Conservation (phyloP, 2,888 invertebrate species). For the Gnatocerus cornutus region DNA sequence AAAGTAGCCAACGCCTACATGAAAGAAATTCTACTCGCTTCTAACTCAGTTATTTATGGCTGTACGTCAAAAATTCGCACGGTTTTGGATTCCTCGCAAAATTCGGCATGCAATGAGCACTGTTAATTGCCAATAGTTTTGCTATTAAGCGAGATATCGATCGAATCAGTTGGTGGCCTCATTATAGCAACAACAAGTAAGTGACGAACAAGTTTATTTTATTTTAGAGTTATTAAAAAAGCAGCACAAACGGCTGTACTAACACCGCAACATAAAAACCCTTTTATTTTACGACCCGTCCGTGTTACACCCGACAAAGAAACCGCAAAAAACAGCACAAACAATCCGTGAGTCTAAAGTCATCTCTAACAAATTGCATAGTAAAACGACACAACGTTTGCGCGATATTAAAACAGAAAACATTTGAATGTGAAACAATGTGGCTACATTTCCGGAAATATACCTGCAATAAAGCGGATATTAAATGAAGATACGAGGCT, state of each 20-base stretch:
- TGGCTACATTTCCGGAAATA: slow-evolving; percentile 23
- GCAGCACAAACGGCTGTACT: not conserved
- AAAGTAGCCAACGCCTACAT: no score
- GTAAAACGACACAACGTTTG: slow-evolving; percentile 23
- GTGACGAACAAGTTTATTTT: slow-evolving; percentile 1
- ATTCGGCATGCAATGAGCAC: no score
- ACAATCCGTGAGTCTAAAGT: slow-evolving; percentile 23
- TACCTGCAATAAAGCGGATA: slow-evolving; percentile 31
- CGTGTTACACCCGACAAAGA: slow-evolving; percentile 12
- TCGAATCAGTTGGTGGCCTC: no score
- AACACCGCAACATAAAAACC: slow-evolving; percentile 10
- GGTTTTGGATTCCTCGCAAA: no score
- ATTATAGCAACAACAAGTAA: not conserved
- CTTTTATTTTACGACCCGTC: slow-evolving; percentile 14
- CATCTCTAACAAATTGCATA: slow-evolving; percentile 24
- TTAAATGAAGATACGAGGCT: slow-evolving; percentile 31
- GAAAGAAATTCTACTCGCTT: no score
- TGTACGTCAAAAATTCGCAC: no score
- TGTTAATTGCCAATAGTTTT: no score
- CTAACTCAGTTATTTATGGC: no score
- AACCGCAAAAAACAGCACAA: slow-evolving; percentile 15
- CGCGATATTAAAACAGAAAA: slow-evolving; percentile 24
- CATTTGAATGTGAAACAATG: slow-evolving; percentile 33
- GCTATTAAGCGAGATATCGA: no score
- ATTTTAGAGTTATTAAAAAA: slow-evolving; percentile 5